Evolutionary conservation across 2,888 invertebrate species (phyloP).

Genomic region (Philereme transversata): DNA sequence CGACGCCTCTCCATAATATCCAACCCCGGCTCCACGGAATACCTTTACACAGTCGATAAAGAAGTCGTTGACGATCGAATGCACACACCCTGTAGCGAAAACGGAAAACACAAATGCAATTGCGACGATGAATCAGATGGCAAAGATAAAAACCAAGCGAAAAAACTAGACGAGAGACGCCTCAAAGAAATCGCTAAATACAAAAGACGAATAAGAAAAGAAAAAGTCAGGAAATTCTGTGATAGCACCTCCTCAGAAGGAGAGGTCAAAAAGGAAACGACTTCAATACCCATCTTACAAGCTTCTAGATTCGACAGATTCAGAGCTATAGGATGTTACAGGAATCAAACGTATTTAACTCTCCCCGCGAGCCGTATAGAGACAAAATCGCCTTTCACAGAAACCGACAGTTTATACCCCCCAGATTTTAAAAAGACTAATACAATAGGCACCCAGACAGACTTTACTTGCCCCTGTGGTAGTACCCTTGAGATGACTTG

Average conservation of each 20-base stretch:
- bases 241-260: slow-evolving; percentile 78
- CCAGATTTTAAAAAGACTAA: slow-evolving; percentile 66
- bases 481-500: slow-evolving; percentile 56
- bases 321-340: slow-evolving; percentile 74
- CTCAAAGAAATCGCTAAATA: slow-evolving; percentile 79
- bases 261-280: slow-evolving; percentile 66
- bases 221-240: slow-evolving; percentile 69
- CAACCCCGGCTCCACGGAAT: slow-evolving; percentile 35
- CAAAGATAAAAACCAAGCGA: slow-evolving; percentile 57
- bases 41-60: slow-evolving; percentile 37
- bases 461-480: slow-evolving; percentile 68
- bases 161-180: slow-evolving; percentile 68
- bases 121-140: slow-evolving; percentile 88
- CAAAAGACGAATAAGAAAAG: slow-evolving; percentile 72
- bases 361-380: slow-evolving; percentile 71
- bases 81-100: slow-evolving; percentile 88
- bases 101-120: slow-evolving; percentile 90
- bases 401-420: slow-evolving; percentile 56
- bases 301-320: slow-evolving; percentile 77
- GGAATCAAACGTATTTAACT: slow-evolving; percentile 76
- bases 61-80: slow-evolving; percentile 87
- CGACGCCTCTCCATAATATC: slow-evolving; percentile 50
- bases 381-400: slow-evolving; percentile 67
- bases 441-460: slow-evolving; percentile 72
- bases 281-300: slow-evolving; percentile 79